Percentiles rank a stretch among this genome's conserved stretches.
Conservation (phyloP, 2,888 invertebrate species). For the Phengaris arion region DNA sequence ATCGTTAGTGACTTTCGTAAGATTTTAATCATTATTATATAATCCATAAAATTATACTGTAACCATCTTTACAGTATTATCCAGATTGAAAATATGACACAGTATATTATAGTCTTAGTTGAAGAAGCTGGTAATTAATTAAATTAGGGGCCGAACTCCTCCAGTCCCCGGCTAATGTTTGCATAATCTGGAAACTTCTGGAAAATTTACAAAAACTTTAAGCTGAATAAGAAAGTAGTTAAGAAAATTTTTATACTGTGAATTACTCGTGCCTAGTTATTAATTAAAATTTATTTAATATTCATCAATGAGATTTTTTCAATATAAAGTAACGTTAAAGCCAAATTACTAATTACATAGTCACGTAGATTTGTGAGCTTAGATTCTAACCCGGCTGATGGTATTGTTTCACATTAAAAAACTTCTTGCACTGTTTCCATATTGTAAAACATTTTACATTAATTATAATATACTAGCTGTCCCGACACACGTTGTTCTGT, state of each 20-base stretch:
- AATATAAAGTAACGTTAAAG: neutral
- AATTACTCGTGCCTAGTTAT: neutral
- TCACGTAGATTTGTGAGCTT: too few relatives aligned
- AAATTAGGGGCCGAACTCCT: constrained; percentile 10
- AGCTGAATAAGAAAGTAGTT: constrained; percentile 56
- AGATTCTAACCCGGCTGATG: too few relatives aligned
- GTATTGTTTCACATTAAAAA: too few relatives aligned
- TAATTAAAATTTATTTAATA: constrained; percentile 2
- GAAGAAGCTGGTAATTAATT: neutral
- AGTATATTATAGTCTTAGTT: constrained; percentile 11
- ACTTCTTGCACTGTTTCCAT: too few relatives aligned
- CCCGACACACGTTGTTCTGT: too few relatives aligned
- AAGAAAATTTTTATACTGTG: constrained; percentile 43
- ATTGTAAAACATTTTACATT: too few relatives aligned
- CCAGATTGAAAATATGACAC: neutral
- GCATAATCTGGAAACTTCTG: constrained; percentile 56
- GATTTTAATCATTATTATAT: too few relatives aligned
- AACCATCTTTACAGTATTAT: too few relatives aligned
- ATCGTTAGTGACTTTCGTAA: too few relatives aligned
- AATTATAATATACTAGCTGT: too few relatives aligned
- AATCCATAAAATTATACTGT: too few relatives aligned
- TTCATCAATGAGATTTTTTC: neutral
- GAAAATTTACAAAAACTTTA: constrained; percentile 74
- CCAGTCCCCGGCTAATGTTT: neutral
- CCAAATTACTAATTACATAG: too few relatives aligned